A percentile compares a stretch with the other conserved stretches of the same genome.
Conservation (phyloP, 2,888 invertebrate species). For the Drosophila bunnanda region DNA sequence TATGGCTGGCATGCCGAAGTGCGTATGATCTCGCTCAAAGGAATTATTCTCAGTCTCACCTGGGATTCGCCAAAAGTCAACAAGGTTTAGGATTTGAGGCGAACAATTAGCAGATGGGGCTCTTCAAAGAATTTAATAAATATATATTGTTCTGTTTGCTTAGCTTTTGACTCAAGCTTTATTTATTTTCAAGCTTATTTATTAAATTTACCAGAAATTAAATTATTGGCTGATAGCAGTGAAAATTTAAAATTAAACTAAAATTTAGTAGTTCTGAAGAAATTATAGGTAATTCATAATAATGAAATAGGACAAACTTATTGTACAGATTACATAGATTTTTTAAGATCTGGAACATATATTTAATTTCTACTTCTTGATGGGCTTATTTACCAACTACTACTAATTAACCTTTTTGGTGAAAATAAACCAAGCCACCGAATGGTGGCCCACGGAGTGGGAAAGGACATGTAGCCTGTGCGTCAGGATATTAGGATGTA, state of each 20-base stretch:
- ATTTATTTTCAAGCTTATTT: not conserved
- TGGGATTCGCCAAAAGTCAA: slow-evolving; percentile 13
- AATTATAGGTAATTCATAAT: no score
- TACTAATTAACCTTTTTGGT: not conserved
- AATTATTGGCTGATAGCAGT: not conserved
- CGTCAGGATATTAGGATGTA: slow-evolving; percentile 3
- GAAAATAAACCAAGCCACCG: not conserved
- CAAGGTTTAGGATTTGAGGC: slow-evolving; percentile 4
- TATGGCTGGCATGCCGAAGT: slow-evolving; percentile 24
- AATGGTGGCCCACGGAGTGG: not conserved
- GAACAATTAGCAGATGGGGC: slow-evolving; percentile 22
- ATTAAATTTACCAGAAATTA: not conserved
- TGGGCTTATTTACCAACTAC: no score
- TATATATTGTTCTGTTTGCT: not conserved
- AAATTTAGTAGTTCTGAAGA: not conserved
- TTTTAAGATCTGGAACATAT: not conserved
- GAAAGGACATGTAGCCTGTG: slow-evolving; percentile 1
- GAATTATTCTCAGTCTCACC: slow-evolving; percentile 8
- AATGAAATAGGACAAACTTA: no score
- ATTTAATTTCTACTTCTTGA: no score
- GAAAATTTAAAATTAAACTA: not conserved
- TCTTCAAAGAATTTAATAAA: slow-evolving; percentile 1
- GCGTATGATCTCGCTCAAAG: slow-evolving; percentile 29
- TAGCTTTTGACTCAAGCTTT: not conserved
- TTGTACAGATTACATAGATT: not conserved